Evolutionary conservation across 2,113 vertebrate genomes (phyloP).

Genomic region (Misgurnus anguillicaudatus): DNA sequence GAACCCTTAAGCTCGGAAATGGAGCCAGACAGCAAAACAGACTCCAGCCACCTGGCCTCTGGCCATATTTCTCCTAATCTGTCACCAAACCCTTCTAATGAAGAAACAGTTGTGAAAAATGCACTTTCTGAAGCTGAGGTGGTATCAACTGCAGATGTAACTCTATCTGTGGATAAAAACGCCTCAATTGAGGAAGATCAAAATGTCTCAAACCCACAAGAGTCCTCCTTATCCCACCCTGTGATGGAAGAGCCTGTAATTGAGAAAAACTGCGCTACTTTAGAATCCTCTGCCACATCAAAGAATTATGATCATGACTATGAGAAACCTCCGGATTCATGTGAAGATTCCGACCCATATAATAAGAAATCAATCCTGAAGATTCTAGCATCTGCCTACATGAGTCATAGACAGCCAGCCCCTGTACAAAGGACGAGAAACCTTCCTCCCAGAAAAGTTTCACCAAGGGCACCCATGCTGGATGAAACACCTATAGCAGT

Average conservation of each 20-base stretch:
- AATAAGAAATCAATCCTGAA: constrained; percentile 68
- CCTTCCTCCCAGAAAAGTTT: constrained; percentile 61
- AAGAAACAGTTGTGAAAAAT: constrained; percentile 9
- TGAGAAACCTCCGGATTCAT: constrained; percentile 25
- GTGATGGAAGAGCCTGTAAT: neutral
- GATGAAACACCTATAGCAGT: constrained; percentile 15
- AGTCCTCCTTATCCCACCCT: neutral
- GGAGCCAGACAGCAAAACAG: neutral
- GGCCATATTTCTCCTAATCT: neutral
- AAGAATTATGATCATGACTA: constrained; percentile 32
- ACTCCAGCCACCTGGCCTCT: neutral
- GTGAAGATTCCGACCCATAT: constrained; percentile 24
- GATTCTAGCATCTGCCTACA: constrained; percentile 72
- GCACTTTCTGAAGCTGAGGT: constrained; percentile 42
- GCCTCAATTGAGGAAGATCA: constrained; percentile 2
- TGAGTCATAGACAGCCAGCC: constrained; percentile 53
- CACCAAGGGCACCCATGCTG: constrained; percentile 62
- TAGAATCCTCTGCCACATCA: constrained; percentile 18
- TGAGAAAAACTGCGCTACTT: neutral
- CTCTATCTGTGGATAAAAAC: constrained; percentile 11
- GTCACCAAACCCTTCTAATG: neutral
- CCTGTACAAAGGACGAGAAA: constrained; percentile 31
- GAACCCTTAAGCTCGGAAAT: neutral
- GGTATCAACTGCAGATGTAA: constrained; percentile 44
- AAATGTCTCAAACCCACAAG: neutral